These are phyloP conservation scores for Nebria salina DNA, from an alignment of 2,888 invertebrate genomes.

Conservation along the genomic window DNA sequence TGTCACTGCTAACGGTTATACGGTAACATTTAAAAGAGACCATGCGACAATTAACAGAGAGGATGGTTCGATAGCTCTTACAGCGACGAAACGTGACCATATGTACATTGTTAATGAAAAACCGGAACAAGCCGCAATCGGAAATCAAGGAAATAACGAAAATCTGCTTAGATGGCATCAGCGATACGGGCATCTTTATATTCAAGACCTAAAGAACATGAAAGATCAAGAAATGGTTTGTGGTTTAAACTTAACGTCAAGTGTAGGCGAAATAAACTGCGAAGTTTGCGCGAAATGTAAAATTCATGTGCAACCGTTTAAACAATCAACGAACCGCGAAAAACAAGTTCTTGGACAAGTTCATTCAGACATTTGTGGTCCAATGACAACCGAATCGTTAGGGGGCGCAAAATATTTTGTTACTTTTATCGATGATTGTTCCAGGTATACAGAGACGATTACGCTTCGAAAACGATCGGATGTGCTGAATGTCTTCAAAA, in stretches of 20 bases:
- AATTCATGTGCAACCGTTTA: constrained; percentile 31
- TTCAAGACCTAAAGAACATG: constrained; percentile 48
- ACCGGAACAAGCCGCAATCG: too few species aligned
- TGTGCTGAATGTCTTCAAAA: constrained; percentile 11
- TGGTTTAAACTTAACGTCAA: constrained; percentile 41
- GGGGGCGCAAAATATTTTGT: constrained; percentile 50
- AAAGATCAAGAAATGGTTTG: constrained; percentile 42
- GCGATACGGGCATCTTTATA: constrained; percentile 50
- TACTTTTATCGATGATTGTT: constrained; percentile 52
- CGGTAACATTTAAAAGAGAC: too few species aligned
- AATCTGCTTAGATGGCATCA: constrained; percentile 48
- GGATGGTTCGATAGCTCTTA: too few species aligned
- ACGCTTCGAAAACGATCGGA: constrained; percentile 45
- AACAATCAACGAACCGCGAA: too few species aligned
- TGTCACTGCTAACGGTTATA: too few species aligned
- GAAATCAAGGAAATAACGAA: too few species aligned
- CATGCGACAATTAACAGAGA: too few species aligned
- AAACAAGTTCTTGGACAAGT: too few species aligned
- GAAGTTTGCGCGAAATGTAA: constrained; percentile 48
- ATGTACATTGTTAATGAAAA: too few species aligned
- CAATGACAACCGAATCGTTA: constrained; percentile 41
- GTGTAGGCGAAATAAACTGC: constrained; percentile 28
- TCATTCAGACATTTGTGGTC: too few species aligned
- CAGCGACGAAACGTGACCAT: too few species aligned
- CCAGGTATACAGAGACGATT: constrained; percentile 49